These are phyloP conservation scores for Andrena bicolor DNA, from an alignment of 2,888 invertebrate species.

Conservation along the genomic window DNA sequence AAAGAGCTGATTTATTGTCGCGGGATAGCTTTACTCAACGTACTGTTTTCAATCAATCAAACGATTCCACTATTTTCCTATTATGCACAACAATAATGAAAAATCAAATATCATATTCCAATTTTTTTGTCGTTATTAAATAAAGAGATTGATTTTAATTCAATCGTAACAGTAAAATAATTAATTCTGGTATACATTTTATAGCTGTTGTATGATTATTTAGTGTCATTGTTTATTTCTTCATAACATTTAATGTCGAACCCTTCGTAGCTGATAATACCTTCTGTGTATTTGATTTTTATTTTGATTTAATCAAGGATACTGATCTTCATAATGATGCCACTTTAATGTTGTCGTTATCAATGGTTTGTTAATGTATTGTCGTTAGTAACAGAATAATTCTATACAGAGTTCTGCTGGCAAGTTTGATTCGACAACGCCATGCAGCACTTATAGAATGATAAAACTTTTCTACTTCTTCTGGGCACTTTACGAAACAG, in stretches of 20 bases:
- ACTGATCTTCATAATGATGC: neutral
- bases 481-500: neutral
- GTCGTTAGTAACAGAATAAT: neutral
- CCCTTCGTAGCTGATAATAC: no score
- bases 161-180: no score
- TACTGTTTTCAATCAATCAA: slow-evolving; percentile 14
- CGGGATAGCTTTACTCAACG: neutral
- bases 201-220: neutral
- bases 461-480: neutral
- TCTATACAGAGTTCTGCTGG: neutral
- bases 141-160: no score
- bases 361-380: neutral
- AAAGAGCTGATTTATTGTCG: slow-evolving; percentile 15
- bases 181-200: neutral
- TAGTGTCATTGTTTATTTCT: neutral
- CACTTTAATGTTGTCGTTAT: neutral
- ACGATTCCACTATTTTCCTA: slow-evolving; percentile 1
- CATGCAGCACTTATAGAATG: neutral
- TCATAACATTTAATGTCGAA: no score
- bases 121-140: no score
- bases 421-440: neutral
- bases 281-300: no score
- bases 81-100: no score
- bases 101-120: no score
- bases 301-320: no score